Percentiles rank a stretch among this genome's conserved stretches.
phyloP scores from a whole-genome alignment of 2,888 invertebrate species.

The Eupithecia subumbrata region DNA sequence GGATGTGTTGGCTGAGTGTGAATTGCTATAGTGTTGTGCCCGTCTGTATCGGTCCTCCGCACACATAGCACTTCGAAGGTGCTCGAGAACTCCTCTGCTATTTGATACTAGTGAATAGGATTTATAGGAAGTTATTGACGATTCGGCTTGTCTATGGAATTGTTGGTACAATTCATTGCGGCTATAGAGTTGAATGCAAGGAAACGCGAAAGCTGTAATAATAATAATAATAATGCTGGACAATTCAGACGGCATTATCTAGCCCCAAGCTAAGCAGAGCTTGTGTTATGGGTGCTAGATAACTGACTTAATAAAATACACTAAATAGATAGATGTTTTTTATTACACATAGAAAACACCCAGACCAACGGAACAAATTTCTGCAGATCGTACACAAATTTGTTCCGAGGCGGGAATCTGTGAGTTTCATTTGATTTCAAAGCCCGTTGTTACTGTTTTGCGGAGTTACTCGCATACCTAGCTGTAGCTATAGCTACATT shows the following conservation, averaged over 20 bases:
- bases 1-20: constrained; percentile 20
- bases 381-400: too few relatives aligned
- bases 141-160: constrained; percentile 21
- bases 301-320: too few relatives aligned
- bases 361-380: too few relatives aligned
- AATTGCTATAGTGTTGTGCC: constrained; percentile 12
- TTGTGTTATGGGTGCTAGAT: too few relatives aligned
- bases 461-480: background rate
- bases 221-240: too few relatives aligned
- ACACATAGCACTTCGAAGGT: constrained; percentile 7
- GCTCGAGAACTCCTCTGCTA: constrained; percentile 4
- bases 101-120: constrained; percentile 1
- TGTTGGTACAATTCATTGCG: constrained; percentile 11
- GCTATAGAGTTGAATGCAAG: constrained; percentile 1
- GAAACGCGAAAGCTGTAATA: constrained; percentile 18
- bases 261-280: too few relatives aligned
- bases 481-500: background rate
- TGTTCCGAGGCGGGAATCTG: too few relatives aligned
- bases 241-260: too few relatives aligned
- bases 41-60: constrained; percentile 6
- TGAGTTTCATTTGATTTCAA: constrained; percentile 2
- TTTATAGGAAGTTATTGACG: constrained; percentile 23
- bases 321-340: too few relatives aligned
- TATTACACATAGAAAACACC: too few relatives aligned
- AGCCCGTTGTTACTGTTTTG: constrained; percentile 5